phyloP scores from a whole-genome alignment of 2,113 vertebrate species.

The Miniopterus natalensis region DNA sequence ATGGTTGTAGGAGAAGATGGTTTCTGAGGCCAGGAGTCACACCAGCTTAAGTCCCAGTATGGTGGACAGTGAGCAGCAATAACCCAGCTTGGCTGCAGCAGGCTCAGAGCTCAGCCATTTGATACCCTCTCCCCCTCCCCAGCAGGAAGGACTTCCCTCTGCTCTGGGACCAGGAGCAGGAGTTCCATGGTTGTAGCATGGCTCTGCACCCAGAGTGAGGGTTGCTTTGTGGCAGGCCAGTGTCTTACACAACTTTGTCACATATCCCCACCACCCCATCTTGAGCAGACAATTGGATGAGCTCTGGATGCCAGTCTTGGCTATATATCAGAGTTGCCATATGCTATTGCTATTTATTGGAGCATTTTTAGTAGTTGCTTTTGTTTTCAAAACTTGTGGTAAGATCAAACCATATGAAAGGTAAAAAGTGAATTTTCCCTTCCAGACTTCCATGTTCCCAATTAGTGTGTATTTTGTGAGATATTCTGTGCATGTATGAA shows the following conservation, averaged over 20 bases:
- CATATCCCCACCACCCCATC: background rate
- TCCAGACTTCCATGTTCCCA: background rate
- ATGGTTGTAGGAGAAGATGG: background rate
- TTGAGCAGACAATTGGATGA: background rate
- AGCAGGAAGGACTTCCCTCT: background rate
- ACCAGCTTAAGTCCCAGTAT: background rate
- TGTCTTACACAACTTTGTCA: background rate
- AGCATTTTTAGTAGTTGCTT: conserved; percentile 26
- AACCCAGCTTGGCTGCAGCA: background rate
- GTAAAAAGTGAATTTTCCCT: conserved; percentile 6
- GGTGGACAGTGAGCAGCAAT: background rate
- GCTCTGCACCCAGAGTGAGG: background rate
- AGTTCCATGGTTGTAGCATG: background rate
- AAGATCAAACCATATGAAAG: conserved; percentile 42
- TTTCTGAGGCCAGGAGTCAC: background rate
- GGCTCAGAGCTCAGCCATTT: background rate
- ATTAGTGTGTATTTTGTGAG: background rate
- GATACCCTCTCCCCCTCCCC: background rate
- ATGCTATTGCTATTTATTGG: background rate
- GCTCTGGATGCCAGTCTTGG: background rate
- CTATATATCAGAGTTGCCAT: background rate
- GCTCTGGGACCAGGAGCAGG: background rate
- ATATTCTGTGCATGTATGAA: background rate
- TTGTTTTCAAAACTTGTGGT: conserved; percentile 51
- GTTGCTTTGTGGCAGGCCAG: background rate